phyloP scores from a whole-genome alignment of 2,888 invertebrate genomes.

The Macroteleia sp. region DNA sequence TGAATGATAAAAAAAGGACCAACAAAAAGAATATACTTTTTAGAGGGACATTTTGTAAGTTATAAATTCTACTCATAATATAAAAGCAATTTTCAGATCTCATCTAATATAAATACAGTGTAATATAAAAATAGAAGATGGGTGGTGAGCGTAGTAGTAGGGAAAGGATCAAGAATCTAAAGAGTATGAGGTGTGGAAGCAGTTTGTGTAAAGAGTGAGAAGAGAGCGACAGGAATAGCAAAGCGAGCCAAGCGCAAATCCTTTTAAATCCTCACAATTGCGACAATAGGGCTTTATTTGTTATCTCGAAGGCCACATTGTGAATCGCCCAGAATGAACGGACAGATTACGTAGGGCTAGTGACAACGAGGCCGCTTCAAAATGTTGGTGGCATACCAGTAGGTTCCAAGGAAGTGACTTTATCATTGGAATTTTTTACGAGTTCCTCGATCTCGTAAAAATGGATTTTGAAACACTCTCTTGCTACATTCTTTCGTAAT shows the following conservation, averaged over 20 bases:
- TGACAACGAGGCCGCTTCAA: slow-evolving; percentile 81
- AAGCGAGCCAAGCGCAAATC: slow-evolving; percentile 80
- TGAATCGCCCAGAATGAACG: slow-evolving; percentile 84
- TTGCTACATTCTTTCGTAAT: slow-evolving; percentile 41
- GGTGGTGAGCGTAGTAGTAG: slow-evolving; percentile 18
- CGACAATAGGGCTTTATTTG: slow-evolving; percentile 85
- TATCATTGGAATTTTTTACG: slow-evolving; percentile 81
- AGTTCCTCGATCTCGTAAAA: slow-evolving; percentile 74
- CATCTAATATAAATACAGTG: slow-evolving; percentile 52
- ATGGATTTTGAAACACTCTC: slow-evolving; percentile 71
- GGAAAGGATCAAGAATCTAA: slow-evolving; percentile 47
- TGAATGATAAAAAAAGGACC: too few relatives aligned
- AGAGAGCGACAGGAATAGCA: slow-evolving; percentile 66
- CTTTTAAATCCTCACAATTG: slow-evolving; percentile 85
- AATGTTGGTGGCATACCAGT: slow-evolving; percentile 71
- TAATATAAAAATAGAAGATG: slow-evolving; percentile 53
- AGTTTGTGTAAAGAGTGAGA: slow-evolving; percentile 56
- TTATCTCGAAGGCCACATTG: slow-evolving; percentile 85
- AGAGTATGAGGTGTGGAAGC: slow-evolving; percentile 58
- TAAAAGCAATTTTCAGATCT: slow-evolving; percentile 49
- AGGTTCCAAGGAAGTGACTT: slow-evolving; percentile 77
- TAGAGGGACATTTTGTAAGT: slow-evolving; percentile 8
- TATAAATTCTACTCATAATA: slow-evolving; percentile 32
- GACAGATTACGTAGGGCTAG: slow-evolving; percentile 84
- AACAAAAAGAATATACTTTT: too few relatives aligned